These are phyloP conservation scores for Hoplias malabaricus DNA, from an alignment of 2,113 vertebrate species.

Conservation along the genomic window DNA sequence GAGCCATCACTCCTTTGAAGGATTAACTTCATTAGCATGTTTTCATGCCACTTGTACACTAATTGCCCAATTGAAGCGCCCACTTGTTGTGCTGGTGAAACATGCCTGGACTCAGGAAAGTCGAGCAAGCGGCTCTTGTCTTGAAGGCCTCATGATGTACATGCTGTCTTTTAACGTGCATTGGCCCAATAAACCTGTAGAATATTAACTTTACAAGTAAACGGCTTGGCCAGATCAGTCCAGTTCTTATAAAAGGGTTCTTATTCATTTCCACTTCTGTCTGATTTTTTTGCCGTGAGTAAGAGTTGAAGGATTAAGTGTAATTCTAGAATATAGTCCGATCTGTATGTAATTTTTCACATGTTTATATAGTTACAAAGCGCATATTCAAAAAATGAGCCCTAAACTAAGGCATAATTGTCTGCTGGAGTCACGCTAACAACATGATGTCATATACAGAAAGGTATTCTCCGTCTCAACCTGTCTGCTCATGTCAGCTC, in stretches of 20 bases:
- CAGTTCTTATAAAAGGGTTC: not conserved
- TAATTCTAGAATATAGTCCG: not conserved
- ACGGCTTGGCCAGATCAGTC: not conserved
- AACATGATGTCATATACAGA: conserved; percentile 72
- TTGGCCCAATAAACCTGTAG: not conserved
- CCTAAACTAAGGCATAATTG: conserved; percentile 29
- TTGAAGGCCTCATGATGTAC: not conserved
- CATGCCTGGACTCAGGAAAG: conserved; percentile 46
- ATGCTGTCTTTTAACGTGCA: not conserved
- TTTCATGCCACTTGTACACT: conserved; percentile 57
- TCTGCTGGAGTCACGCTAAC: conserved; percentile 45
- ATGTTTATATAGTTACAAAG: conserved; percentile 31
- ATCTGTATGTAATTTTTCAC: not conserved
- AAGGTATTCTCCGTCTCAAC: conserved; percentile 76
- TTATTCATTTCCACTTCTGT: conserved; percentile 2
- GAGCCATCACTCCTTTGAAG: conserved; percentile 60
- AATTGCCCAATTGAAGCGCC: conserved; percentile 54
- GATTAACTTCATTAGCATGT: conserved; percentile 62
- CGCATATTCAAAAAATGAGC: not conserved
- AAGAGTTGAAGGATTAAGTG: not conserved
- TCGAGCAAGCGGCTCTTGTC: conserved; percentile 9
- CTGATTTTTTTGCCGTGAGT: not conserved
- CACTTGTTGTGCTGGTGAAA: conserved; percentile 58
- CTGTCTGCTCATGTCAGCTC: conserved; percentile 74
- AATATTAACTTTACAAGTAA: not conserved